Base-by-base conservation (phyloP, 2,797 vertebrate species). In the Sternarchorhynchus goeldii region DNA sequence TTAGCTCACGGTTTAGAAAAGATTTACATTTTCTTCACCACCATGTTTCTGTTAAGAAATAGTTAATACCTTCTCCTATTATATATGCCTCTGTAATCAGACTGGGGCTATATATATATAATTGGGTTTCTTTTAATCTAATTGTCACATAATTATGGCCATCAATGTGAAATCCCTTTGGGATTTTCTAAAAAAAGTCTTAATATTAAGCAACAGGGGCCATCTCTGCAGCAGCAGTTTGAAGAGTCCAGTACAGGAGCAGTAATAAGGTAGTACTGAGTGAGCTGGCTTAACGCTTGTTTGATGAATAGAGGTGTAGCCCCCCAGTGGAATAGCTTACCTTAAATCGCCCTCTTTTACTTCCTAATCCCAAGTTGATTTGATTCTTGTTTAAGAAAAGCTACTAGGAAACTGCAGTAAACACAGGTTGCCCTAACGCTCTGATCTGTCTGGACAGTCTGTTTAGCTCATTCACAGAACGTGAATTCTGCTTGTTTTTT, bases 341-440 rank as follows among this genome's bases (percentile, higher is more conserved):
- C 91, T 93, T 94, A 94, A 94, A 94, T 88, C 91, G 88, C 93
- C 91, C 91, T 93, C 91, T 94, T 95, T 94, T 94, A 94, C 94
- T 93, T 94, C 93, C 90, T 93, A 94, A 94, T 95, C 93, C 92
- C 91, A 90, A 93, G 91, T 94, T 95, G 93, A 94, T 95, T 94
- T 94, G 92, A 95, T 94, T 93, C 93, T 92, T 92, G 89, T 92
- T 94, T 92, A 92, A 94, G 93, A 93, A 94, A 91, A 93, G 92
- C 93, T 94, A 93, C 93, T 92, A 90, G 90, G 91, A 93, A 94
- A 94, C 93, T 90, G 91, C 92, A 88, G 93, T 93, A 93, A 94
- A 93, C 92, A 93, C 89, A 92, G 90, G 91, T 90, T 92, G 93
- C 94, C 94, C 18, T 17, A 12, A 55, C 29, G 93, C 93, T 94